Percentiles rank a stretch among this genome's conserved stretches.
phyloP scores from a whole-genome alignment of 2,113 vertebrate species.

The Chloebia gouldiae region DNA sequence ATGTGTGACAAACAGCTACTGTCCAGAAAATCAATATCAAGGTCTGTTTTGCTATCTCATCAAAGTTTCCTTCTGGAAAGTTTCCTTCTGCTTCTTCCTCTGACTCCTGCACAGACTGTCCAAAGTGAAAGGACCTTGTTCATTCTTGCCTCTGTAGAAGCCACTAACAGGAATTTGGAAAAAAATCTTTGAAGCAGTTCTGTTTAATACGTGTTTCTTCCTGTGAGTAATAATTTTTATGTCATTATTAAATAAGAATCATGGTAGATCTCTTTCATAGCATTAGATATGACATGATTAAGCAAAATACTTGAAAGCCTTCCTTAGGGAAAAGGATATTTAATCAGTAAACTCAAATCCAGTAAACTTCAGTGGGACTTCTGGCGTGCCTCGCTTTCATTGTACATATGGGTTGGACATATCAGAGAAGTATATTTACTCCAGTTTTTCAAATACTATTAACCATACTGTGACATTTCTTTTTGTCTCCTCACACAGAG shows the following conservation, averaged over 20 bases:
- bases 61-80: neutral
- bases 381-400: neutral
- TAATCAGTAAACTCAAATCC: neutral
- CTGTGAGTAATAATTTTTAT: neutral
- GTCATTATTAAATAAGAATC: neutral
- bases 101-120: neutral
- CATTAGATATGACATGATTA: neutral
- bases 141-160: neutral
- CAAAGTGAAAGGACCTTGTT: neutral
- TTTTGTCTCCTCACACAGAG: neutral
- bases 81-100: rapidly evolving
- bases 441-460: neutral
- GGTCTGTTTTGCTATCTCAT: neutral
- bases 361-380: neutral
- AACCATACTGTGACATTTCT: neutral
- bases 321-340: neutral
- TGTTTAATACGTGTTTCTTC: neutral
- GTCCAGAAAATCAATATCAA: neutral
- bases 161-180: neutral
- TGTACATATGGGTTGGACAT: neutral
- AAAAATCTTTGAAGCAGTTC: neutral
- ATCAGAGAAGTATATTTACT: neutral
- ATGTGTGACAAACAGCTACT: neutral
- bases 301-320: neutral
- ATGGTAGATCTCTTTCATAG: neutral